A percentile compares a stretch with the other conserved stretches of the same genome.
phyloP scores from a whole-genome alignment of 2,113 vertebrate genomes.

The Gymnorhina tibicen region DNA sequence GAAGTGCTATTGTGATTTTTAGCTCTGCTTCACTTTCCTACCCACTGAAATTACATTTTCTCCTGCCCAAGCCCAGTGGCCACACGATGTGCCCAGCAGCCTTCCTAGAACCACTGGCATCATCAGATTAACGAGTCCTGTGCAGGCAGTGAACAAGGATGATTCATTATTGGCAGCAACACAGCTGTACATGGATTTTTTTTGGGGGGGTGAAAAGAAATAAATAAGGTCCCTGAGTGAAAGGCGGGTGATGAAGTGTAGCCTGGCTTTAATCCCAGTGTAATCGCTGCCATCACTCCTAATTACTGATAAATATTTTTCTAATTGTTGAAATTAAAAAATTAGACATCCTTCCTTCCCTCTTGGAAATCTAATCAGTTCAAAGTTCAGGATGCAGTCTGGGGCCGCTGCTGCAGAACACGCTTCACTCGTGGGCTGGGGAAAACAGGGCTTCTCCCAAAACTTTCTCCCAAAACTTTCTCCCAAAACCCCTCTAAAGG shows the following conservation, averaged over 20 bases:
- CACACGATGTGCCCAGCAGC: background rate
- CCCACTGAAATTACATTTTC: background rate
- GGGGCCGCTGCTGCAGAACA: fast-evolving
- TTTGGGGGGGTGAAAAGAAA: background rate
- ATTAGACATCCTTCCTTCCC: constrained; percentile 56
- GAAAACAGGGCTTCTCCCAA: background rate
- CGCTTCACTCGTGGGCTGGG: fast-evolving
- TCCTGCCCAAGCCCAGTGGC: background rate
- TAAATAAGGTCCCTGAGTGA: background rate
- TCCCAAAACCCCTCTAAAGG: too few species aligned
- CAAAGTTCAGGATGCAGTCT: background rate
- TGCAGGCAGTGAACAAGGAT: background rate
- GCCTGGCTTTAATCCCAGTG: constrained; percentile 8
- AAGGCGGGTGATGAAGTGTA: constrained; percentile 12
- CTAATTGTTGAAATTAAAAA: constrained; percentile 51
- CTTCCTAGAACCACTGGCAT: background rate
- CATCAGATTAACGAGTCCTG: background rate
- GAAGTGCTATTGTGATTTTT: background rate
- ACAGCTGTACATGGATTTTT: background rate
- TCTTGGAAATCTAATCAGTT: constrained; percentile 9
- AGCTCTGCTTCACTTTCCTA: background rate
- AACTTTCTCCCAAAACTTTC: background rate
- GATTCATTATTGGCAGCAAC: background rate
- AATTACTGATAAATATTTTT: constrained; percentile 48
- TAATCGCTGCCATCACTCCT: constrained; percentile 36